Base-by-base conservation (phyloP, 2,113 vertebrate species). In the Phylloscopus whistleri region DNA sequence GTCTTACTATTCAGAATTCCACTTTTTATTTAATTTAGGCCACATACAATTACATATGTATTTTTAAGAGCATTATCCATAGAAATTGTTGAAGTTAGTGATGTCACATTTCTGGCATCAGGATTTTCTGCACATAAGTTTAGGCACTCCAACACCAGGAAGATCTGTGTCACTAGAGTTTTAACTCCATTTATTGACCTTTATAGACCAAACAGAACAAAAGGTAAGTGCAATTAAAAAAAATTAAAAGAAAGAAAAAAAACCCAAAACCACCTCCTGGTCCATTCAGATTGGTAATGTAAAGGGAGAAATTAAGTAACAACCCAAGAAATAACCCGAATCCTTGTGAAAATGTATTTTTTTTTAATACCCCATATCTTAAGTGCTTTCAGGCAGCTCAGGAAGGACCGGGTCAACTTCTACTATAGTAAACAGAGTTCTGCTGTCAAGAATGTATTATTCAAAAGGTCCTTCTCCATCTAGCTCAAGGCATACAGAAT, bases 251-350 rank as follows among this genome's bases (percentile, higher is more conserved):
- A 21, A 44, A 13, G 6, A 21, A 28, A 37, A 44, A 51, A 26
- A 51, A 26, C 5, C 0, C 4, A n/a, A n/a, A n/a, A n/a, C 3
- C 12, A 58, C 28, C 67, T 33, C 48, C 7, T n/a, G 13, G 26
- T 62, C 16, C 23, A 52, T 67, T 91, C 43, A 30, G 21, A 21
- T 11, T 77, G 26, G 16, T 24, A 6, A 58, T 39, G 21, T 5
- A 28, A 46, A 89, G 37, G 16, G 23, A 88, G 23, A 92, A 90
- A 60, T 52, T 9, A 86, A 37, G 37, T 37, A 73, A 60, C 22
- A 83, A 76, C 12, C 2, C 27, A 85, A 56, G 20, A 89, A 81
- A 78, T 33, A 75, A 41, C 41, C 41, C 41, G 5, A 41, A 41
- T 2, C 10, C 17, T 58, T 33, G 10, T 69, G 28, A 69, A 64